Evolutionary conservation across 2,888 invertebrate species (phyloP).

Genomic region (Trichopria drosophilae): DNA sequence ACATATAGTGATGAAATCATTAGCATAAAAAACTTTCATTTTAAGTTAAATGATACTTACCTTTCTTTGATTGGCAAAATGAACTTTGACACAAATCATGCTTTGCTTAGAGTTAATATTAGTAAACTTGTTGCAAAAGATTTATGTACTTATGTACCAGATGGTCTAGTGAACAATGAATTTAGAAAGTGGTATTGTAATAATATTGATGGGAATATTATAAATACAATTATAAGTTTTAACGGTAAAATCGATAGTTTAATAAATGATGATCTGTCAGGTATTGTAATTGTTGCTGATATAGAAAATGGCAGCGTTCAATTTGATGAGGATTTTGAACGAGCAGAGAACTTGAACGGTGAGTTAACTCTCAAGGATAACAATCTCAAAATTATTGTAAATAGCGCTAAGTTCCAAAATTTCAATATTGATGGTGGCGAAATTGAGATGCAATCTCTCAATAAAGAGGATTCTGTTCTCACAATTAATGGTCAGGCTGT

Average conservation of each 20-base stretch:
- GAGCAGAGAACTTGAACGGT: constrained; percentile 23
- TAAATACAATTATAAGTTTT: constrained; percentile 21
- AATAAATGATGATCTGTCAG: constrained; percentile 21
- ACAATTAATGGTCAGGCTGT: constrained; percentile 21
- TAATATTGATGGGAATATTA: constrained; percentile 23
- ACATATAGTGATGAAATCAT: constrained; percentile 24
- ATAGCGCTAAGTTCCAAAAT: constrained; percentile 22
- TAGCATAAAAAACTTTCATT: constrained; percentile 24
- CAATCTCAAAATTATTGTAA: constrained; percentile 24
- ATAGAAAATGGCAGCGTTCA: constrained; percentile 24
- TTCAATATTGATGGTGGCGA: constrained; percentile 20
- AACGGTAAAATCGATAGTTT: constrained; percentile 22
- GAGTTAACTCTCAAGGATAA: constrained; percentile 24
- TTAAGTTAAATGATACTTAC: constrained; percentile 21
- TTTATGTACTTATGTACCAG: constrained; percentile 26
- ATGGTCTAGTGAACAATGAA: constrained; percentile 24
- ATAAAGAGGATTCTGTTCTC: constrained; percentile 18
- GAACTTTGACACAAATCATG: constrained; percentile 23
- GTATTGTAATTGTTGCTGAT: constrained; percentile 21
- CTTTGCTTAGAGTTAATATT: constrained; percentile 24
- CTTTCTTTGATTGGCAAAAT: constrained; percentile 22
- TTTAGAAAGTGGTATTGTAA: constrained; percentile 24
- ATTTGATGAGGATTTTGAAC: constrained; percentile 26
- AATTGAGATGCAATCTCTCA: constrained; percentile 19
- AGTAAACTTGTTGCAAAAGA: constrained; percentile 23